These are phyloP conservation scores for Miltochrista miniata DNA, from an alignment of 2,888 invertebrate genomes.

Conservation along the genomic window DNA sequence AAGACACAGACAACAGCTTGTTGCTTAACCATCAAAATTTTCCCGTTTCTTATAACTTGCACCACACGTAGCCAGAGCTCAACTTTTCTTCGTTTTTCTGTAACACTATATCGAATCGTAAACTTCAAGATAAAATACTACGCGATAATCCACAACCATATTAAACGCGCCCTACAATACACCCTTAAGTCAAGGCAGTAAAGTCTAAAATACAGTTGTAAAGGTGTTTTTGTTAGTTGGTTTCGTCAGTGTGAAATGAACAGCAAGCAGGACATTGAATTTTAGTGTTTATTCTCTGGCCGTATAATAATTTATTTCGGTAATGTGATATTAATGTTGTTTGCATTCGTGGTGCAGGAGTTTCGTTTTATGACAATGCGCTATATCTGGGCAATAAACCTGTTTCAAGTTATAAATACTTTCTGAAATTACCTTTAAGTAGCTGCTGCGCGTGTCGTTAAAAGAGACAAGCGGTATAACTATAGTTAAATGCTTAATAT, in stretches of 20 bases:
- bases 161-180: slow-evolving; percentile 9
- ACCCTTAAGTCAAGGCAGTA: slow-evolving; percentile 13
- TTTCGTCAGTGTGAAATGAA: slow-evolving; percentile 56
- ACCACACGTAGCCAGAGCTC: slow-evolving; percentile 44
- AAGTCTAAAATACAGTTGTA: slow-evolving; percentile 4
- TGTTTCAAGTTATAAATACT: not conserved
- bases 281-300: slow-evolving; percentile 57
- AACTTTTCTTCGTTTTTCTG: slow-evolving; percentile 55
- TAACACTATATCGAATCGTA: slow-evolving; percentile 64
- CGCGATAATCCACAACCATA: slow-evolving; percentile 38
- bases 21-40: no score
- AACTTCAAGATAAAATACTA: slow-evolving; percentile 66
- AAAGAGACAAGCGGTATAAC: not conserved
- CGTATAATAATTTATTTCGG: slow-evolving; percentile 57
- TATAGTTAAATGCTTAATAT: no score
- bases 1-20: not conserved
- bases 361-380: slow-evolving; percentile 5
- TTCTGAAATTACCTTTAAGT: not conserved
- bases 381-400: not conserved
- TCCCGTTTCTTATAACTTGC: slow-evolving; percentile 19
- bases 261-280: slow-evolving; percentile 56
- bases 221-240: slow-evolving; percentile 13
- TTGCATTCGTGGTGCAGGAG: slow-evolving; percentile 3
- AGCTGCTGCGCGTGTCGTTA: not conserved
- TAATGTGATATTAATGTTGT: slow-evolving; percentile 53